These are phyloP conservation scores for Trichonephila clavipes DNA, from an alignment of 1,140 invertebrate species.

Conservation along the genomic window DNA sequence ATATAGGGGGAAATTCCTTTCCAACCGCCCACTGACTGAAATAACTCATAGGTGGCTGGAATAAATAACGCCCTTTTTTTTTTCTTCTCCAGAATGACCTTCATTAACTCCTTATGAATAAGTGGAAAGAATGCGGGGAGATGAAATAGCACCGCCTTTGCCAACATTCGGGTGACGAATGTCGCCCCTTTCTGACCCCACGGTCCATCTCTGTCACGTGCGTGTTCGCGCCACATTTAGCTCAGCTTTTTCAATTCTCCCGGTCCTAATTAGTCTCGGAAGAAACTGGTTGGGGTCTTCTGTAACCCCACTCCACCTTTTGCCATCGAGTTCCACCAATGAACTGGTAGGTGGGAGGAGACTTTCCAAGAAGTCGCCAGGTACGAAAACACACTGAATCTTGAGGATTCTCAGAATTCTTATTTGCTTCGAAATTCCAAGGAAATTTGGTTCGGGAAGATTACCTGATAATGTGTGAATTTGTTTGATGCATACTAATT, in stretches of 20 bases:
- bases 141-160: conserved; percentile 61
- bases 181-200: conserved; percentile 35
- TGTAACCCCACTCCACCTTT: background rate
- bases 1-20: background rate
- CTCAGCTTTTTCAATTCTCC: conserved; percentile 39
- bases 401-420: no score
- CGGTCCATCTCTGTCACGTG: conserved; percentile 52
- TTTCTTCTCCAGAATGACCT: background rate
- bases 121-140: conserved; percentile 7
- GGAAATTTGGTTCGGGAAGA: no score
- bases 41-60: conserved; percentile 36
- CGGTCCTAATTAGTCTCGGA: conserved; percentile 63
- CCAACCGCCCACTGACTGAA: background rate
- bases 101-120: conserved; percentile 58
- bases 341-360: conserved; percentile 64
- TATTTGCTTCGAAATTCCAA: no score
- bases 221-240: conserved; percentile 66
- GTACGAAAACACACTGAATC: background rate
- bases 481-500: no score
- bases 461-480: no score
- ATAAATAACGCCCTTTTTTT: conserved; percentile 34
- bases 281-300: conserved; percentile 30
- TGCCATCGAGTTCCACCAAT: conserved; percentile 36
- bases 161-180: conserved; percentile 37
- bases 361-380: background rate